A percentile compares a stretch with the other conserved stretches of the same genome.
These are phyloP conservation scores for Lepilemur septentrionalis DNA, from an alignment of 2,797 vertebrate genomes.

Conservation along the genomic window DNA sequence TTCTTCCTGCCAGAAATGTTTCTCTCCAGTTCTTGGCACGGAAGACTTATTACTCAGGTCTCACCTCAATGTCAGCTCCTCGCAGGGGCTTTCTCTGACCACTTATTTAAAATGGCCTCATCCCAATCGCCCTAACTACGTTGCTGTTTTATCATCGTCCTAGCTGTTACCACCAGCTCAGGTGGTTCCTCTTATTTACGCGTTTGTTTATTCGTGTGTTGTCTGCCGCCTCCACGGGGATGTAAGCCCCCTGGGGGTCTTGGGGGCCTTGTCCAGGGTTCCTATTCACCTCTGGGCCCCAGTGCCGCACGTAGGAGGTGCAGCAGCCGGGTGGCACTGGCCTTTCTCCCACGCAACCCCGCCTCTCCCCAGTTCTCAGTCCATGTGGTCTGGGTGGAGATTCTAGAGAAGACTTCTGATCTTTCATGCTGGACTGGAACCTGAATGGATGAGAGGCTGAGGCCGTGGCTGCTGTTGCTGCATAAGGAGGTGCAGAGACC, in stretches of 20 bases:
- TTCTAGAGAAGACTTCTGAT: background rate
- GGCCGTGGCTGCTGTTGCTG: rapidly evolving
- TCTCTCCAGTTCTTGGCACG: background rate
- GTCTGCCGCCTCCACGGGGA: background rate
- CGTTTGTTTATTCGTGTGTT: background rate
- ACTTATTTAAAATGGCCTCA: background rate
- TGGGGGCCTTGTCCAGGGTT: background rate
- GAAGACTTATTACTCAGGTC: background rate
- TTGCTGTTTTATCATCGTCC: background rate
- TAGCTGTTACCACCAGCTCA: background rate
- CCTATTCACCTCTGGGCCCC: background rate
- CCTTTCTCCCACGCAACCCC: background rate
- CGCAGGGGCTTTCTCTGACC: background rate
- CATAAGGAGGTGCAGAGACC: background rate
- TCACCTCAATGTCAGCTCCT: background rate
- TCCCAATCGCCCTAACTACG: background rate
- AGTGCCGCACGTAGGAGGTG: no score
- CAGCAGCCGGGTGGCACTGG: background rate
- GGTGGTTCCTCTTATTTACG: background rate
- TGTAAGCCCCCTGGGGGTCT: background rate
- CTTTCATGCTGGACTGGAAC: background rate
- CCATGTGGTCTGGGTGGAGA: background rate
- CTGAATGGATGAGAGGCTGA: background rate
- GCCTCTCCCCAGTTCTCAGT: background rate
- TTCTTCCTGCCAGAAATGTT: background rate